Evolutionary conservation across 2,797 vertebrate genomes (phyloP), one percentile per base, ranked within the genome.

Genomic region (Gymnocypris eckloni): DNA sequence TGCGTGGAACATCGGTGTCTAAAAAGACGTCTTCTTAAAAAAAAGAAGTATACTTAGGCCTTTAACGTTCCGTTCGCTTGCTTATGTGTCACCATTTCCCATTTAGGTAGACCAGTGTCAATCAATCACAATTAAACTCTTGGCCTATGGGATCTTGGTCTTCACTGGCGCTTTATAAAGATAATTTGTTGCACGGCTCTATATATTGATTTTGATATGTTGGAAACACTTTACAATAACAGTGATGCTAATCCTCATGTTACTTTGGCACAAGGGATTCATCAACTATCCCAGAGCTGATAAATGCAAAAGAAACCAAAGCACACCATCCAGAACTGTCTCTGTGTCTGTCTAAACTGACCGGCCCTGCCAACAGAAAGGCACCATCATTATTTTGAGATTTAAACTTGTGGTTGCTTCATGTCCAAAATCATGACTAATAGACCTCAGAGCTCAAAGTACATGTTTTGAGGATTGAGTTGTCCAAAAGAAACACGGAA

Each of bases 61-160:
- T 33, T 33, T 33, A 18, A 67, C 28, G 6, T 43, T 85, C 18
- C 50, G 71, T 77, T 87, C 69, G 64, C 82, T 80, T 69, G 33
- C 82, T 54, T 41, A 59, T 73, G 48, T 56, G 89, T 33, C 28
- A 33, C 28, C 28, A 33, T 33, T 33, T 33, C 2, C 28, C 28
- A 33, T 33, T 33, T 33, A 33, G 28, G 3, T 56, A 48, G 76
- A 52, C n/a, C 20, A 45, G 3, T 20, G 33, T n/a, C 87, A 87
- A 86, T 89, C 90, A 92, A 92, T 93, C 91, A 92, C 92, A 90
- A 92, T 94, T 72, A 84, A 48, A 72, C 67, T 52, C 56, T 66
- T 20, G 2, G 28, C 22, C 59, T 61, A 67, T 52, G 83, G 72
- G 61, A 77, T 69, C 73, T 80, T 37, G 37, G 13, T 64, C n/a